Base-by-base conservation (phyloP, 2,888 invertebrate genomes). In the Drosophila nigricruria region DNA sequence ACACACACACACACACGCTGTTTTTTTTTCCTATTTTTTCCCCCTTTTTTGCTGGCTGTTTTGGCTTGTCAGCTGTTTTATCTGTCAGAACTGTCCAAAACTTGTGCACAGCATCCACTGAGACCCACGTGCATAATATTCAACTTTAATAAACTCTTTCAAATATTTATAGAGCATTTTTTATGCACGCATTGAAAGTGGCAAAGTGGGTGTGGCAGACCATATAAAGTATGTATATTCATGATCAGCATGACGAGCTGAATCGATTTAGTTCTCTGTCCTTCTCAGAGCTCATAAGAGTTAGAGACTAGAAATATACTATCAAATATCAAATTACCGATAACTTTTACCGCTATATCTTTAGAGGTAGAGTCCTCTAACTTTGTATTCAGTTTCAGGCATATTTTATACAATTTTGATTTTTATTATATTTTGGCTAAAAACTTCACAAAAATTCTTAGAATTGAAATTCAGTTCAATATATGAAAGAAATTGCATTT, bases 81-180 rank as follows among this genome's bases (percentile, higher is more conserved):
- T 59, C 59, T 63, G 69, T 65, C 69, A 60, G 69, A 65, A n/a
- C 43, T 73, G 73, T 60, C 60, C 45, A 40, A 77, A 77, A 68
- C 54, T 61, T 73, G 20, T 45, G 49, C 42, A 40, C 32, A 12
- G 30, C 23, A 50, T 45, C 45, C 34, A 20, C 10, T 18, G 23
- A n/a, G 23, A 3, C 38, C 20, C 30, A 27, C 20, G 16, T 49
- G 68, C 43, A 45, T 38, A 49, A 45, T 45, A 36, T 65, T 25
- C 43, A 62, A 72, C 42, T 77, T 67, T 60, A 25, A 75, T 67
- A 56, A 53, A 32, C 56, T 42, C 58, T 23, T 34, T 36, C 61
- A 20, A 64, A 43, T 50, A 45, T 45, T 20, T 47, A 30, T 30
- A 12, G 3, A 32, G 14, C 32, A 16, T 45, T 45, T 14, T 23